Evolutionary conservation across 2,113 vertebrate species (phyloP), one percentile per base, ranked within the genome.

Genomic region (Melozone crissalis): DNA sequence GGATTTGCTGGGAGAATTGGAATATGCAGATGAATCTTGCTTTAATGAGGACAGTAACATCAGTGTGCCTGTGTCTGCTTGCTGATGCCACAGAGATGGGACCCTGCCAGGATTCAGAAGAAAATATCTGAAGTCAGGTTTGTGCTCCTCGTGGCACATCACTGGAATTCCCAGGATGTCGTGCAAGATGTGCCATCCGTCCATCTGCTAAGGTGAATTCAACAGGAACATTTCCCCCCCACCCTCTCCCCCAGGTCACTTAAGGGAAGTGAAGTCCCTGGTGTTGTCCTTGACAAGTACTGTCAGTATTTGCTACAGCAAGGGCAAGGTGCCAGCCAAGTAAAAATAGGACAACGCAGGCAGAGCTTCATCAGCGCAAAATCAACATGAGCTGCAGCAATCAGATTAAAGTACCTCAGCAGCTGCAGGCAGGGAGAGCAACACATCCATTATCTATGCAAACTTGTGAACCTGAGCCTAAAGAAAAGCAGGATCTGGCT

Each of bases 271-370:
- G 46, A 89, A 95, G 54, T 54, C 86, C 62, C 71, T n/a, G 30
- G 26, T 54, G 59, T 17, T 85, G 87, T 62, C 95, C 94, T 95
- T 95, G 84, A 94, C 74, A 94, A 91, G 63, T 23, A 24, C 71
- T 69, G 59, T 46, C 84, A 93, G 74, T 62, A 33, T 82, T 69
- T 93, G 81, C 78, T 83, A 62, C n/a, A 89, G 78, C 1, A 3
- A 96, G 84, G 95, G 95, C 66, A 94, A 84, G 63, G 59, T 93
- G 91, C 81, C 94, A 96, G 82, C 51, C 71, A 83, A 89, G 67
- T 58, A 58, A 90, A 95, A 91, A 90, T 66, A 95, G 87, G 87
- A 93, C 78, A 87, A 73, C 66, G 4, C 62, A 72, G 62, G n/a
- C 69, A 93, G 84, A 94, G 71, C 51, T 88, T 88, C 94, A 93